Base-by-base conservation (phyloP, 2,113 vertebrate genomes). In the Neolamprologus fasciatus region DNA sequence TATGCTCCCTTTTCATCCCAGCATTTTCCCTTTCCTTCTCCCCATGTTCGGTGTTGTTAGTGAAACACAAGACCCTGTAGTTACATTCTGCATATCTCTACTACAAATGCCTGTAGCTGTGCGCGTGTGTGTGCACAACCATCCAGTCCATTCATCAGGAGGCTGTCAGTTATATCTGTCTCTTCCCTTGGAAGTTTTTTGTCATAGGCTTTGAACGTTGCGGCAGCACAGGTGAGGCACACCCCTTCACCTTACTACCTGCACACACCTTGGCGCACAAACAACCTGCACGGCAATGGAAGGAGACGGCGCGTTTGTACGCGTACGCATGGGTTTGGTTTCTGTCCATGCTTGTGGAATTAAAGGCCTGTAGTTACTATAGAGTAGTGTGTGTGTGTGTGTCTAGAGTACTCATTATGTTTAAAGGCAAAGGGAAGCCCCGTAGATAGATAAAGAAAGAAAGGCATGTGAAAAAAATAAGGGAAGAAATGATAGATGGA, bases 181-280 rank as follows among this genome's bases (percentile, higher is more conserved):
- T 19, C 80, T 73, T 31, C 78, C 81, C 83, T 80, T 86, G 83
- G 85, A 93, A 90, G 87, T 93, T 92, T 87, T 81, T 89, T 47
- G 3, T 55, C 81, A 81, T 83, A 79, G 50, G 80, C 89, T 95
- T 94, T 94, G 94, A 95, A 93, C 42, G 55, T 63, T 76, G 76
- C 9, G 7, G 91, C 85, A 66, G 83, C 85, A 53, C 61, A 66
- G 57, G 54, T 21, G 88, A 91, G 92, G 86, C 91, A 89, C 89
- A 19, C 91, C 85, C 88, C 86, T 84, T 87, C 12, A 50, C 81
- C 61, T 55, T 81, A 55, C 68, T 80, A 87, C 87, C 84, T 87
- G 84, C 86, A 87, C 85, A 85, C 87, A 78, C 84, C 79, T 82
- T 51, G 55, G 28, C 76, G 90, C 85, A 89, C 61, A 73, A 54